Evolutionary conservation across 2,797 vertebrate genomes (phyloP).

Genomic region (Smutsia temminckii): DNA sequence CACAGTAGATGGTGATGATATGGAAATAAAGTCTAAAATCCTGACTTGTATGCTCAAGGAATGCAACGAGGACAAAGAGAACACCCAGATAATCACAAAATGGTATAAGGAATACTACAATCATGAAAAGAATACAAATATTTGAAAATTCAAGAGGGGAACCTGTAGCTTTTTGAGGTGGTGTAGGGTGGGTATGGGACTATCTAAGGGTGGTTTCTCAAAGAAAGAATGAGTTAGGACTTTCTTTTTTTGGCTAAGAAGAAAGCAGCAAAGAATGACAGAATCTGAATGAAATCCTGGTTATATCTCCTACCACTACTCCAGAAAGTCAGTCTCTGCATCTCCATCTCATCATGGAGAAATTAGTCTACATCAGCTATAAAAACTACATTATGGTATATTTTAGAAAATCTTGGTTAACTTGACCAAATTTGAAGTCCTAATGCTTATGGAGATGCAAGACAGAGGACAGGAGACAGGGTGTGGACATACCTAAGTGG

Average conservation of each 20-base stretch:
- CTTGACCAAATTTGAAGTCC: neutral
- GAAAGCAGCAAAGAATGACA: neutral
- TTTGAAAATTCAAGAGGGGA: neutral
- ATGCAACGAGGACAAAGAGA: neutral
- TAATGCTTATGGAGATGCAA: neutral
- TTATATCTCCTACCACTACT: neutral
- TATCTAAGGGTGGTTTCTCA: neutral
- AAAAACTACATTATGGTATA: neutral
- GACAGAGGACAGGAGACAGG: neutral
- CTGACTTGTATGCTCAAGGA: neutral
- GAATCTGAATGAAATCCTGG: neutral
- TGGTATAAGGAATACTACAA: neutral
- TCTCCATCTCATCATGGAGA: neutral
- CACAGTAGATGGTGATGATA: neutral
- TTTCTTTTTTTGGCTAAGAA: neutral
- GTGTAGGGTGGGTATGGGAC: fast-evolving
- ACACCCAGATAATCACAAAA: neutral
- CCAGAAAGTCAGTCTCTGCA: neutral
- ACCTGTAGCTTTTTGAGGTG: neutral
- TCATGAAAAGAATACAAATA: neutral
- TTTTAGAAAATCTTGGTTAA: neutral
- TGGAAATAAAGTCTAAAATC: neutral
- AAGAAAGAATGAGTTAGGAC: neutral
- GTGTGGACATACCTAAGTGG: neutral
- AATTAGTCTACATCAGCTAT: neutral